Percentiles rank a stretch among this genome's conserved stretches.
Conservation (phyloP, 1,140 invertebrate species). For the Drosophila grimshawi region DNA sequence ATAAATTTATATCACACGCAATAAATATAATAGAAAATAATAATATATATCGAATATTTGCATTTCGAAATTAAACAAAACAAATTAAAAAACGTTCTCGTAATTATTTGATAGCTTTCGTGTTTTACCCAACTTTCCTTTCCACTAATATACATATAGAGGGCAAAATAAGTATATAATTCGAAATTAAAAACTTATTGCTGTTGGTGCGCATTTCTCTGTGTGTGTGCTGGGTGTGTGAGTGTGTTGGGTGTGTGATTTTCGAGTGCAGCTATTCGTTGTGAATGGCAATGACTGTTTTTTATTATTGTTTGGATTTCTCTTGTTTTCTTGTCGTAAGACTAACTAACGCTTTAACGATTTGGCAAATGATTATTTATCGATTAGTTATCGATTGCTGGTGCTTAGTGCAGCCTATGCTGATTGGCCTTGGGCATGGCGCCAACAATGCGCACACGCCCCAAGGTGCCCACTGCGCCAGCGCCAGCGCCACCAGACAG, state of each 20-base stretch:
- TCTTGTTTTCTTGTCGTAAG: conserved; percentile 23
- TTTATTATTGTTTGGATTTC: conserved; percentile 1
- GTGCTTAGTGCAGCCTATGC: conserved; percentile 72
- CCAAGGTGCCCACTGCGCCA: conserved; percentile 85
- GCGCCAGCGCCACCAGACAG: conserved; percentile 80
- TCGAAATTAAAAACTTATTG: conserved; percentile 42
- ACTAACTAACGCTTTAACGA: conserved; percentile 61
- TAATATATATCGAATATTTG: conserved; percentile 28
- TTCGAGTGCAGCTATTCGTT: conserved; percentile 64
- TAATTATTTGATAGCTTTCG: neutral
- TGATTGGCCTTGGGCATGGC: conserved; percentile 89
- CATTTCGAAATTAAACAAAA: conserved; percentile 22
- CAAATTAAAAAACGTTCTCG: conserved; percentile 35
- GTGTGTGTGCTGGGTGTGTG: conserved; percentile 10
- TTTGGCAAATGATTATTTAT: conserved; percentile 69
- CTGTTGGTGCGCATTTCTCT: conserved; percentile 21
- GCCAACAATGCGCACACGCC: conserved; percentile 91
- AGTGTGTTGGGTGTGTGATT: conserved; percentile 22
- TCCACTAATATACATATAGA: conserved; percentile 37
- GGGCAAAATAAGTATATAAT: conserved; percentile 29
- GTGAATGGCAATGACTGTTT: conserved; percentile 80
- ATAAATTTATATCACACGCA: conserved; percentile 83
- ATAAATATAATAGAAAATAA: conserved; percentile 75
- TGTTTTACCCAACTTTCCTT: neutral
- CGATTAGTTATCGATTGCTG: conserved; percentile 32